Evolutionary conservation across 2,113 vertebrate species (phyloP), one percentile per base, ranked within the genome.

Genomic region (Hystrix cristata): DNA sequence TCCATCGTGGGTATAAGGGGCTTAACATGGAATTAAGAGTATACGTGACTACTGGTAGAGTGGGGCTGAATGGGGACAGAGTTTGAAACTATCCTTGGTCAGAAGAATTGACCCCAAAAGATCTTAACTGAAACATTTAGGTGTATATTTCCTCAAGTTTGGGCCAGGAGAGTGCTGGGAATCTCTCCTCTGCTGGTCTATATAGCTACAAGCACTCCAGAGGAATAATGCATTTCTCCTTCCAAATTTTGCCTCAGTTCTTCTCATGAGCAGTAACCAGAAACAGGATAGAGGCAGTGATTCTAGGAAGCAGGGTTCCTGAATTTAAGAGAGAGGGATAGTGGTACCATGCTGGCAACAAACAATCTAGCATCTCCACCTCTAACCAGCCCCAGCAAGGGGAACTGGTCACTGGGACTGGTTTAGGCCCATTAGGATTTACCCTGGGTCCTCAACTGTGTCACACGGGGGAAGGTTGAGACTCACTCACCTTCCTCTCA

Each of bases 151-250:
- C 16, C 86, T 71, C 64, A 62, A 78, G 19, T 83, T 55, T 95
- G 76, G 72, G 23, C 84, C 87, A 92, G 64, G 59, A 95, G 80
- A 59, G 53, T 92, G 7, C 92, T n/a, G 16, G 46, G 74, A 95
- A 6, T 78, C 64, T 95, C 64, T 80, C 81, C 60, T 43, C 69
- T 81, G 38, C 67, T 34, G 65, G 31, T 46, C 53, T 57, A 4
- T 23, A 48, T 21, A 29, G 67, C 15, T 80, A 53, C 3, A 69
- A 18, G 21, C n/a, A 53, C 55, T 25, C 62, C 80, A 34, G 74
- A 92, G n/a, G 57, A 92, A 59, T 27, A 84, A 83, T 64, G 59
- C 13, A 64, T 65, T 67, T 85, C 57, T 96, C 8, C 93, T 86
- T 92, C 78, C 55, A 88, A n/a, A 29, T 88, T 71, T 84, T 88